Evolutionary conservation across 2,797 vertebrate genomes (phyloP).

Genomic region (Alectoris magna): DNA sequence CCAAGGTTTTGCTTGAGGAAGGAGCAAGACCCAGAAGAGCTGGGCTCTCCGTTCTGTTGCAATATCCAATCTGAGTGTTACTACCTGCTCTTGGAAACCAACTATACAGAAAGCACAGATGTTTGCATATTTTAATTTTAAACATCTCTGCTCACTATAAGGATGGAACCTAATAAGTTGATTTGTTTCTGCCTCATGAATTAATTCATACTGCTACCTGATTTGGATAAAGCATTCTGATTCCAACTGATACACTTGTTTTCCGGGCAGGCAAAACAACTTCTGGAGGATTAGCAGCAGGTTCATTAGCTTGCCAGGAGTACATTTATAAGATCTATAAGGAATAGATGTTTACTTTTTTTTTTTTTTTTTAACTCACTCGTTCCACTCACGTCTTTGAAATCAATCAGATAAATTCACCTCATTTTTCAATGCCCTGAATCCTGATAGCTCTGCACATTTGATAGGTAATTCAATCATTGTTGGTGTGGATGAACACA

Average conservation of each 20-base stretch:
- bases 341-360: background rate
- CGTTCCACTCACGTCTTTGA: slow-evolving; percentile 72
- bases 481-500: slow-evolving; percentile 76
- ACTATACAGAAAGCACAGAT: slow-evolving; percentile 27
- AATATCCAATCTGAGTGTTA: slow-evolving; percentile 64
- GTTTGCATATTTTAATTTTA: slow-evolving; percentile 61
- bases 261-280: background rate
- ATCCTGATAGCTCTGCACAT: slow-evolving; percentile 83
- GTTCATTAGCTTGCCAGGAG: background rate
- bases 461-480: slow-evolving; percentile 86
- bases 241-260: background rate
- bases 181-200: slow-evolving; percentile 51
- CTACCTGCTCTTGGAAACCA: slow-evolving; percentile 60
- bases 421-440: slow-evolving; percentile 79
- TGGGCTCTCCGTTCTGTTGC: background rate
- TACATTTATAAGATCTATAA: background rate
- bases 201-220: slow-evolving; percentile 50
- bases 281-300: background rate
- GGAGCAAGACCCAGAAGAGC: slow-evolving; percentile 9
- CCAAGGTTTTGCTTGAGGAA: slow-evolving; percentile 42
- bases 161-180: slow-evolving; percentile 52
- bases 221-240: slow-evolving; percentile 60
- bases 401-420: slow-evolving; percentile 85
- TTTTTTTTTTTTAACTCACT: background rate
- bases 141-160: background rate